Conservation (phyloP, 2,113 vertebrate genomes). For the Sinosuthora webbiana region DNA sequence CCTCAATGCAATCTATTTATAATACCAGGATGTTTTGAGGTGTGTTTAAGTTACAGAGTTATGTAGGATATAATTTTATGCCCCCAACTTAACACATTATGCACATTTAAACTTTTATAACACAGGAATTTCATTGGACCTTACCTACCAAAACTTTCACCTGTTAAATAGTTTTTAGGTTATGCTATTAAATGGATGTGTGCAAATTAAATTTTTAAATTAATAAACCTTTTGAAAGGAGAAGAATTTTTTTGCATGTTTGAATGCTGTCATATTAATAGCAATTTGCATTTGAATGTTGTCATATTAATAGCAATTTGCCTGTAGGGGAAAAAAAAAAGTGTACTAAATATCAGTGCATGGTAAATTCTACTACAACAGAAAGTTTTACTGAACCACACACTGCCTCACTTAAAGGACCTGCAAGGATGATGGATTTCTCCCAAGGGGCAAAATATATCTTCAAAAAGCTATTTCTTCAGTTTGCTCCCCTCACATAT, state of each 20-base stretch:
- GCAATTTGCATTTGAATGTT: neutral
- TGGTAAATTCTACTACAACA: neutral
- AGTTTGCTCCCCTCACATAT: neutral
- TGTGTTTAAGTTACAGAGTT: neutral
- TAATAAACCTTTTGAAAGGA: neutral
- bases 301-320: neutral
- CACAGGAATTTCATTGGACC: neutral
- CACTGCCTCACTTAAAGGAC: neutral
- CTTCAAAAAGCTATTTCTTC: neutral
- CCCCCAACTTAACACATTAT: rapidly evolving
- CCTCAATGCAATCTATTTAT: neutral
- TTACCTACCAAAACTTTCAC: neutral
- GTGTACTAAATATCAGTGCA: neutral
- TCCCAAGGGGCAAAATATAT: neutral
- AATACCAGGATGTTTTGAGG: neutral
- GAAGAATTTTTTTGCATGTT: neutral
- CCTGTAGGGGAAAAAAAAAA: neutral
- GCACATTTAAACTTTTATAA: neutral
- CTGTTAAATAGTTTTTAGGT: neutral
- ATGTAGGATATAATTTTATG: neutral
- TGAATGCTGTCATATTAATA: neutral
- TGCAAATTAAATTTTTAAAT: neutral
- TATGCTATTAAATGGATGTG: neutral
- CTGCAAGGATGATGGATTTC: neutral
- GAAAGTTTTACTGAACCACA: neutral